Evolutionary conservation across 2,797 vertebrate species (phyloP).

Genomic region (Dermochelys coriacea): DNA sequence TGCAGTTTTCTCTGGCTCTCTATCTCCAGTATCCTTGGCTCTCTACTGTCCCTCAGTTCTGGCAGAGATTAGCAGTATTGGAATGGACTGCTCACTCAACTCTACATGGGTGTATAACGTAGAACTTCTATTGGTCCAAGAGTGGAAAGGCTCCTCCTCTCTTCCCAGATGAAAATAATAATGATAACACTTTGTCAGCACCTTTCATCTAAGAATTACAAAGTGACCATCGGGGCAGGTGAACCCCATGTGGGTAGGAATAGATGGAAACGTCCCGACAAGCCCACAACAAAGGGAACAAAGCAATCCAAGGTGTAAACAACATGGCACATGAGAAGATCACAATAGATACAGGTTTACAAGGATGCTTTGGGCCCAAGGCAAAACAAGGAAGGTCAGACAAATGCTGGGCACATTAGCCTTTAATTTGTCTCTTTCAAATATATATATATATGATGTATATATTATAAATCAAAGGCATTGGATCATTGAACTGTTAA

Average conservation of each 20-base stretch:
- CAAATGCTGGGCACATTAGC: not conserved
- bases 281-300: not conserved
- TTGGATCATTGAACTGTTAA: not conserved
- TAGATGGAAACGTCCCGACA: not conserved
- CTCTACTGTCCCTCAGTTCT: not conserved
- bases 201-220: not conserved
- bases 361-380: not conserved
- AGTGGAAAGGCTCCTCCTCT: too few species aligned
- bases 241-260: not conserved
- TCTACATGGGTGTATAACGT: too few species aligned
- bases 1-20: not conserved
- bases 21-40: not conserved
- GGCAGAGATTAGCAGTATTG: not conserved
- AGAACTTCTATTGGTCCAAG: not conserved
- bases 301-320: not conserved
- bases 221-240: not conserved
- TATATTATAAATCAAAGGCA: not conserved
- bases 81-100: not conserved
- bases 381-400: not conserved
- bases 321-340: not conserved
- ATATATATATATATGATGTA: not conserved
- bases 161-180: not conserved
- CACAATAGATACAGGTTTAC: not conserved
- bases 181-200: not conserved
- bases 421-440: not conserved